phyloP scores from a whole-genome alignment of 2,888 invertebrate species.

The Strigamia transsilvanica region DNA sequence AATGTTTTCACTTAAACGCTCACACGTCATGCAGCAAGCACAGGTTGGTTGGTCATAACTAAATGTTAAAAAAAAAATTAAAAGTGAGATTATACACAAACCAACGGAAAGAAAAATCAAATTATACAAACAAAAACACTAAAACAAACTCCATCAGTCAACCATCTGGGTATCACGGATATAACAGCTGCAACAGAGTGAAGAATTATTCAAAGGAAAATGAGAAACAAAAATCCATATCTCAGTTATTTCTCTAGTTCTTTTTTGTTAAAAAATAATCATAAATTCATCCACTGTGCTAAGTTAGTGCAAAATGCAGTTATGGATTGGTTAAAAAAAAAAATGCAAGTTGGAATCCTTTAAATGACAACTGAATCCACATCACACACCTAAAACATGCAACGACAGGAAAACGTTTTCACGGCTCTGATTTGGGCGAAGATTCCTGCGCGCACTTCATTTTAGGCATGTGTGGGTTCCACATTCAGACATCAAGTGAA shows the following conservation, averaged over 20 bases:
- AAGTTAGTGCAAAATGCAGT: constrained; percentile 5
- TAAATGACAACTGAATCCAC: constrained; percentile 54
- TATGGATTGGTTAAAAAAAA: constrained; percentile 18
- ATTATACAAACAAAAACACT: neutral
- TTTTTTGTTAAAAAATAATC: neutral
- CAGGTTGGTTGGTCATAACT: constrained; percentile 13
- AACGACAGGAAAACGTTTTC: constrained; percentile 52
- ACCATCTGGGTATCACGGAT: constrained; percentile 14
- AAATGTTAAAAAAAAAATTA: constrained; percentile 1
- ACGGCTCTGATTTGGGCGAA: constrained; percentile 46
- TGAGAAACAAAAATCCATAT: neutral
- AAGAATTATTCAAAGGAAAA: constrained; percentile 9
- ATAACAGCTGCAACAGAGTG: constrained; percentile 25
- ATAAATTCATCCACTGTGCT: constrained; percentile 12
- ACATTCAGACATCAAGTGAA: neutral
- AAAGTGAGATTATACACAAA: neutral
- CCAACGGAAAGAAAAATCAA: neutral
- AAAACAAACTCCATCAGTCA: constrained; percentile 26
- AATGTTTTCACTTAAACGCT: constrained; percentile 16
- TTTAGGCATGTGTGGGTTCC: neutral
- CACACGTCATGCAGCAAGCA: constrained; percentile 22
- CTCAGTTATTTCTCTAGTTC: neutral
- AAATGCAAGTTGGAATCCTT: neutral
- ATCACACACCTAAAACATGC: constrained; percentile 28
- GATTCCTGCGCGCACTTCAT: constrained; percentile 6